phyloP scores from a whole-genome alignment of 2,797 vertebrate genomes.

The Myripristis murdjan region DNA sequence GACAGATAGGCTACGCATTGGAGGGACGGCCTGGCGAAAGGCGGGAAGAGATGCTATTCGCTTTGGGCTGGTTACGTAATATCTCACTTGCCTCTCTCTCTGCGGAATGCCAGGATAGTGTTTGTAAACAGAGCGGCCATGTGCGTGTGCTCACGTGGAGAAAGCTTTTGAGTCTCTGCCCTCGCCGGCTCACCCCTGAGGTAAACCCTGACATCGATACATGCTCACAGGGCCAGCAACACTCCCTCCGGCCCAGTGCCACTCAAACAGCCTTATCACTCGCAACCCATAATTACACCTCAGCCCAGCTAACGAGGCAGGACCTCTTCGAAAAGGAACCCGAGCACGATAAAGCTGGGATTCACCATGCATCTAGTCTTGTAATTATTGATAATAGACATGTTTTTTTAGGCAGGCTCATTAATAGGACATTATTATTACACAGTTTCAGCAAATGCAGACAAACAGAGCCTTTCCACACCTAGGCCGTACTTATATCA shows the following conservation, averaged over 20 bases:
- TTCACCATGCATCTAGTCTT: not conserved
- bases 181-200: conserved; percentile 78
- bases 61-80: conserved; percentile 82
- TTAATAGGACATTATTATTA: conserved; percentile 23
- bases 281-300: conserved; percentile 65
- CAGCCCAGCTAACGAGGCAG: conserved; percentile 17
- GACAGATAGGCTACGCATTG: conserved; percentile 64
- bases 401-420: conserved; percentile 7
- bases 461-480: conserved; percentile 20
- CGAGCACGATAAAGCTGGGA: conserved; percentile 27
- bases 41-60: conserved; percentile 75
- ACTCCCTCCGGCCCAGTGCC: conserved; percentile 60
- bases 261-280: conserved; percentile 67
- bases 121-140: conserved; percentile 93
- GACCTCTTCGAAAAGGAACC: conserved; percentile 8
- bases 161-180: conserved; percentile 78
- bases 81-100: conserved; percentile 70
- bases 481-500: conserved; percentile 14
- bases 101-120: conserved; percentile 87
- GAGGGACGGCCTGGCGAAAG: conserved; percentile 40
- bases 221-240: conserved; percentile 62
- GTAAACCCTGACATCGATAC: conserved; percentile 83
- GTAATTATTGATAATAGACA: conserved; percentile 16
- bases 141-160: conserved; percentile 86
- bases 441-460: not conserved